Conservation (phyloP, 2,113 vertebrate genomes). For the Cololabis saira region DNA sequence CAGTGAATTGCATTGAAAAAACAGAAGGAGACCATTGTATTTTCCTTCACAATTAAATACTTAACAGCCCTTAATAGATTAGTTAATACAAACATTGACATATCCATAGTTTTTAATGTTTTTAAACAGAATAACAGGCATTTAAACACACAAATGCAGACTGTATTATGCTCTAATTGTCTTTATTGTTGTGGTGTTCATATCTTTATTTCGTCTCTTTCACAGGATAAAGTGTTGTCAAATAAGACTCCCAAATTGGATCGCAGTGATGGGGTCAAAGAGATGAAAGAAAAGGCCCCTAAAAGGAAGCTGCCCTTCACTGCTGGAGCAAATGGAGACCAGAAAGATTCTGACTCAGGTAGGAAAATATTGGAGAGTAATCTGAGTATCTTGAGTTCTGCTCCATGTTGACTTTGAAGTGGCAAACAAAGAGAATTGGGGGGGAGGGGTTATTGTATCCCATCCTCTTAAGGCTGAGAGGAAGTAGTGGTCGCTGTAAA, state of each 20-base stretch:
- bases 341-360: conserved; percentile 99
- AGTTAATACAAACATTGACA: too few relatives aligned
- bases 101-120: not conserved
- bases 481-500: conserved; percentile 38
- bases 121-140: not conserved
- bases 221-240: conserved; percentile 98
- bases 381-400: not conserved
- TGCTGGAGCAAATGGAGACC: conserved; percentile 98
- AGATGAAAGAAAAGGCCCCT: conserved; percentile 96
- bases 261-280: conserved; percentile 96
- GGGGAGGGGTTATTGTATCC: conserved; percentile 21
- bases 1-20: conserved; percentile 6
- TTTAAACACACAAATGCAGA: conserved; percentile 4
- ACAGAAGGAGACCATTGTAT: not conserved
- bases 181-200: not conserved
- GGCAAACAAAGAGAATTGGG: conserved; percentile 1
- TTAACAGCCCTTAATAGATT: too few relatives aligned
- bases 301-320: conserved; percentile 98
- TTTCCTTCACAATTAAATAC: too few relatives aligned
- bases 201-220: conserved; percentile 46
- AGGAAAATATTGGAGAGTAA: conserved; percentile 14
- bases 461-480: conserved; percentile 39
- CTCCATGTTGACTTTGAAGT: conserved; percentile 19
- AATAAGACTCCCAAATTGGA: conserved; percentile 99
- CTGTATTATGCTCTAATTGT: not conserved